These are phyloP conservation scores for Imbricaverruca yamaguchii DNA, from an alignment of 2,888 invertebrate species.

Conservation along the genomic window DNA sequence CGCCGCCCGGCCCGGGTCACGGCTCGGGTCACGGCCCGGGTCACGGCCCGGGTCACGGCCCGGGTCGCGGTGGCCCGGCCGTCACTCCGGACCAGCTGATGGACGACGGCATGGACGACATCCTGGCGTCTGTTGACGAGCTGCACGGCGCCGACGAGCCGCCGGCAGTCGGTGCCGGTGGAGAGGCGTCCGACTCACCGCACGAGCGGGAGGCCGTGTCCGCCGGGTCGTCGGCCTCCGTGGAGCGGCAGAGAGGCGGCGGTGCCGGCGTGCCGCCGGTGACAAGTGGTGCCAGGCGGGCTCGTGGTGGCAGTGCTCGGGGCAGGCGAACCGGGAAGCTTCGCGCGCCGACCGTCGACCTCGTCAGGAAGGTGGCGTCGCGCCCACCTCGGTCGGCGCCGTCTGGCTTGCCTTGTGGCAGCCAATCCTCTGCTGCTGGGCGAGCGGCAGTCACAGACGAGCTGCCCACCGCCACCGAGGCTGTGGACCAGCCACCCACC, in stretches of 20 bases:
- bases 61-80: not conserved
- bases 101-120: constrained; percentile 6
- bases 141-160: not conserved
- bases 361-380: not conserved
- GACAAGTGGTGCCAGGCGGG: not conserved
- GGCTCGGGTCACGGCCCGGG: not conserved
- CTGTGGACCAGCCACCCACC: too few relatives aligned
- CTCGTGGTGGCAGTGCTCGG: not conserved
- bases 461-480: too few relatives aligned
- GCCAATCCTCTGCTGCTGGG: too few relatives aligned
- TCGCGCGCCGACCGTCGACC: not conserved
- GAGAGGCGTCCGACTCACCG: not conserved
- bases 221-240: not conserved
- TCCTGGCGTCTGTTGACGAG: not conserved
- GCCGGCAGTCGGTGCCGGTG: not conserved
- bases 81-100: not conserved
- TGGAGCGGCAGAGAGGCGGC: too few relatives aligned
- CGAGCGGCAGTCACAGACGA: too few relatives aligned
- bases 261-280: not conserved
- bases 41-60: not conserved
- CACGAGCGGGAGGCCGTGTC: not conserved
- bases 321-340: not conserved
- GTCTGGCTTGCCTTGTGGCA: too few relatives aligned
- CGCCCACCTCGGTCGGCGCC: not conserved
- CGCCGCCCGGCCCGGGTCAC: not conserved